These are phyloP conservation scores for Patagioenas fasciata DNA, from an alignment of 2,113 vertebrate species.

Conservation along the genomic window DNA sequence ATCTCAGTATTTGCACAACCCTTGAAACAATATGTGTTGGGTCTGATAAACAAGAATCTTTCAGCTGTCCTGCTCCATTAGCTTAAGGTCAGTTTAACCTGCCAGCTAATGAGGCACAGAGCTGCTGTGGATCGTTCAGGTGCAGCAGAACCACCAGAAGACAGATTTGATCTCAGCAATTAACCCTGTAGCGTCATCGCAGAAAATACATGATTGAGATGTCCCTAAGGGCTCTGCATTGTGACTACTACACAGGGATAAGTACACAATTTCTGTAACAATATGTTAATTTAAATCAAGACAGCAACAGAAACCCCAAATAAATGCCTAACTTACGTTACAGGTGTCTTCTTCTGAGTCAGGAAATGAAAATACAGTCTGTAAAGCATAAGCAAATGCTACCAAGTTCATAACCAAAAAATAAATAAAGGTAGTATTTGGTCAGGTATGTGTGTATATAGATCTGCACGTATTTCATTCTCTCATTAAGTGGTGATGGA, in stretches of 20 bases:
- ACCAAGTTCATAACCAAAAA: not conserved
- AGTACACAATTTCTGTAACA: not conserved
- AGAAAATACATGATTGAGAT: not conserved
- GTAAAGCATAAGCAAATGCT: not conserved
- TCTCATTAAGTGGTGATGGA: not conserved
- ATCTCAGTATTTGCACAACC: not conserved
- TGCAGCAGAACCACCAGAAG: not conserved
- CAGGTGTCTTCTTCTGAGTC: not conserved
- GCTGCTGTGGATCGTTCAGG: not conserved
- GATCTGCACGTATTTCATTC: not conserved
- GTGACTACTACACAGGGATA: not conserved
- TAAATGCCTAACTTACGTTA: not conserved
- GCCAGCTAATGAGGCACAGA: not conserved
- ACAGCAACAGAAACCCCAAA: not conserved
- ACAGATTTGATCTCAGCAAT: not conserved
- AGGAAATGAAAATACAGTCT: not conserved
- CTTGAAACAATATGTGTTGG: not conserved
- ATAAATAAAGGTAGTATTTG: not conserved
- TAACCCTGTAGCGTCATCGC: not conserved
- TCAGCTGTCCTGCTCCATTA: not conserved
- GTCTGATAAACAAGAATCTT: not conserved
- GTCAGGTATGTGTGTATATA: not conserved
- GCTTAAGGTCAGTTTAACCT: not conserved
- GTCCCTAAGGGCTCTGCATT: not conserved
- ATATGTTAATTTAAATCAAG: not conserved